Evolutionary conservation across 2,888 invertebrate genomes (phyloP).

Genomic region (Nudaria mundana): DNA sequence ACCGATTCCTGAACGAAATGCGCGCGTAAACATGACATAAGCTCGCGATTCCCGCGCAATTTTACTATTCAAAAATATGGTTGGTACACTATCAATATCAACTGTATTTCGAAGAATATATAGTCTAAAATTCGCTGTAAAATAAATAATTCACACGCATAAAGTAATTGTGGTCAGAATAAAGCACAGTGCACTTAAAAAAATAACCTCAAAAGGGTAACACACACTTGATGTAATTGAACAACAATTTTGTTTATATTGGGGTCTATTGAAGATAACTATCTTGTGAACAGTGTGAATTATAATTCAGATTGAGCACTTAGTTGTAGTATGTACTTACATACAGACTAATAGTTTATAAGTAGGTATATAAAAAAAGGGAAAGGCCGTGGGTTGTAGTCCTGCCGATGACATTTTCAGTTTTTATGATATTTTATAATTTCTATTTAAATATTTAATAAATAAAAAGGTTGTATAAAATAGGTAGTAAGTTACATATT

Average conservation of each 20-base stretch:
- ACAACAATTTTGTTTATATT: slow-evolving; percentile 37
- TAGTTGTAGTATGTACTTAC: no score
- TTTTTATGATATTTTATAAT: no score
- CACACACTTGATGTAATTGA: slow-evolving; percentile 60
- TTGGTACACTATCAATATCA: not conserved
- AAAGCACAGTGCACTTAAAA: slow-evolving; percentile 30
- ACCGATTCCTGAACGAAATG: slow-evolving; percentile 51
- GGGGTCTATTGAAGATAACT: slow-evolving; percentile 22
- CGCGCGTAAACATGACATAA: slow-evolving; percentile 39
- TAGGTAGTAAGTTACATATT: no score
- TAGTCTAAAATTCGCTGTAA: slow-evolving; percentile 8
- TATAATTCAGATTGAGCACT: slow-evolving; percentile 14
- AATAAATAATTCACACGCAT: slow-evolving; percentile 24
- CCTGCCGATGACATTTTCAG: no score
- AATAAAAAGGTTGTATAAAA: no score
- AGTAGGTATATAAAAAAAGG: no score
- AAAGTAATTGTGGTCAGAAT: slow-evolving; percentile 32
- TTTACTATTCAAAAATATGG: slow-evolving; percentile 22
- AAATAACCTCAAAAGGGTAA: slow-evolving; percentile 59
- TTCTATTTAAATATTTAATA: no score
- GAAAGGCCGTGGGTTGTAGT: no score
- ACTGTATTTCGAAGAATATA: not conserved
- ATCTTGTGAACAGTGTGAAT: slow-evolving; percentile 20
- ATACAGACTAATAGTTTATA: no score
- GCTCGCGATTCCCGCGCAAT: slow-evolving; percentile 56